Conservation (phyloP, 2,888 invertebrate genomes). For the Cosmorhoe ocellata region DNA sequence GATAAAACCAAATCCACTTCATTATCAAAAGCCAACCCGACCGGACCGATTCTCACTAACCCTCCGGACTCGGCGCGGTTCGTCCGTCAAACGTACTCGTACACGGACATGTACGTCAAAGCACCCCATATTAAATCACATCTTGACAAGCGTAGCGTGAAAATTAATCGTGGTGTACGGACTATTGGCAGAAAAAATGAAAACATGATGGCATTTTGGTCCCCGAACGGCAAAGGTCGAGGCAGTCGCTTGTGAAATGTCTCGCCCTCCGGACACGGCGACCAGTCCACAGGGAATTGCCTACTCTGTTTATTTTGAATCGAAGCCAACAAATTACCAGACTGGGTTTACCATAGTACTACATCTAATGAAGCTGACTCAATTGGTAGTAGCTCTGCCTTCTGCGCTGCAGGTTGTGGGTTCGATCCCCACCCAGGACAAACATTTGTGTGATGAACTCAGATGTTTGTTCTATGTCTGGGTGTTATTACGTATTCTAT, state of each 20-base stretch:
- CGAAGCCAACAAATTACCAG: constrained; percentile 17
- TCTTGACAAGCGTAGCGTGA: constrained; percentile 82
- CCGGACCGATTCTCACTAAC: constrained; percentile 30
- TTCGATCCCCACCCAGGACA: too few species aligned
- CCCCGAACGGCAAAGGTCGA: constrained; percentile 77
- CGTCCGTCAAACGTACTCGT: constrained; percentile 40
- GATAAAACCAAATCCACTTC: constrained; percentile 23
- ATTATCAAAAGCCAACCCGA: constrained; percentile 33
- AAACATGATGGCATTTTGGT: constrained; percentile 78
- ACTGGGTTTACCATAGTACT: background rate
- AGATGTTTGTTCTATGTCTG: too few species aligned
- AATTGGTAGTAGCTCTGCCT: too few species aligned
- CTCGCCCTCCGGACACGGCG: constrained; percentile 56
- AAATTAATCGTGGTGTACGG: constrained; percentile 79
- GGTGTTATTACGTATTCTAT: too few species aligned
- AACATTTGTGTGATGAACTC: too few species aligned
- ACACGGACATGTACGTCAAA: constrained; percentile 63
- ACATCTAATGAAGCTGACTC: too few species aligned
- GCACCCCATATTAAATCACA: constrained; percentile 77
- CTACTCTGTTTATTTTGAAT: constrained; percentile 25
- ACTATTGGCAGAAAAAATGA: constrained; percentile 62
- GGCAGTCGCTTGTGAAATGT: constrained; percentile 77
- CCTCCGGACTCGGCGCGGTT: constrained; percentile 44
- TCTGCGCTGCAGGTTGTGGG: too few species aligned
- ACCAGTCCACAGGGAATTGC: constrained; percentile 55